These are phyloP conservation scores for Glareola pratincola DNA, from an alignment of 2,113 vertebrate genomes.

Conservation along the genomic window DNA sequence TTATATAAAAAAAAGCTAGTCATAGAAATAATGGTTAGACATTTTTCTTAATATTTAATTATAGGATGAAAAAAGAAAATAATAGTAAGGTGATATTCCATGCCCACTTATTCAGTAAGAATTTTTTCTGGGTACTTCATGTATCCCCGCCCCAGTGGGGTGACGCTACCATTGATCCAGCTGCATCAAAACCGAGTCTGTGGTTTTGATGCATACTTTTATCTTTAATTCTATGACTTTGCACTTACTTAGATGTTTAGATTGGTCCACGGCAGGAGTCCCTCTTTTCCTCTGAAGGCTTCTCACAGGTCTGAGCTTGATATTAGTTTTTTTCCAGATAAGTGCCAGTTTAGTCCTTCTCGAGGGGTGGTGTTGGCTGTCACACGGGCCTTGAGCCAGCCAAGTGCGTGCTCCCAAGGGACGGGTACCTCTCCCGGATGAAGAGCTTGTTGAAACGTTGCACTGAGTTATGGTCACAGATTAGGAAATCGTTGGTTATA, in stretches of 20 bases:
- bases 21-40: neutral
- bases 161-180: neutral
- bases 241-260: neutral
- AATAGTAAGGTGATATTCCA: neutral
- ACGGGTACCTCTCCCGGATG: neutral
- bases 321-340: neutral
- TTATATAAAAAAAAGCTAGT: neutral
- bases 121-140: neutral
- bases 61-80: neutral
- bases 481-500: neutral
- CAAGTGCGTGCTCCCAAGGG: neutral
- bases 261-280: neutral
- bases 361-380: neutral
- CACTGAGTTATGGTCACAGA: neutral
- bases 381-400: neutral
- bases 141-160: neutral
- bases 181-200: neutral
- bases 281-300: neutral
- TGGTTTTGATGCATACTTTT: neutral
- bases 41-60: neutral
- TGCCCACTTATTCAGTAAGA: fast-evolving
- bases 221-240: neutral
- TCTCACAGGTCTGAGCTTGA: neutral
- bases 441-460: neutral
- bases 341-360: neutral